A percentile compares a stretch with the other conserved stretches of the same genome.
Conservation (phyloP, 2,888 invertebrate genomes). For the Galeruca laticollis region DNA sequence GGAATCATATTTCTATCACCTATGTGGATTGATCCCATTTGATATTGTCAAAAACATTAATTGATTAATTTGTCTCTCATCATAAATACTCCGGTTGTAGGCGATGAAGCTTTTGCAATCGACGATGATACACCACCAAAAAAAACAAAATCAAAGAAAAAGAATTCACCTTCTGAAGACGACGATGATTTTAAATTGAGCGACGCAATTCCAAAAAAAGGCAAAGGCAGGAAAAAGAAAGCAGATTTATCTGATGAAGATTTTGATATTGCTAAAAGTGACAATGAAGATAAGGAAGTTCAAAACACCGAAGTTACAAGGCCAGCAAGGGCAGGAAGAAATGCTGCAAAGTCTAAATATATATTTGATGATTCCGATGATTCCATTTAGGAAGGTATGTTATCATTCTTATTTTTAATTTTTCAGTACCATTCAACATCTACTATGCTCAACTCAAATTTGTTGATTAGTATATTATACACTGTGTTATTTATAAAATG, state of each 20-base stretch:
- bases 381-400: conserved; percentile 11
- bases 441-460: too few species aligned
- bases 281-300: conserved; percentile 22
- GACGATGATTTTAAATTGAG: conserved; percentile 28
- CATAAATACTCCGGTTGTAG: background rate
- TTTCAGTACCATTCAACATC: too few species aligned
- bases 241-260: conserved; percentile 40
- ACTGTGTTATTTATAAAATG: too few species aligned
- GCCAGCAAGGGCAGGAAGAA: conserved; percentile 54
- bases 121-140: conserved; percentile 26
- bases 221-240: conserved; percentile 39
- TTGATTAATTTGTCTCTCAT: too few species aligned
- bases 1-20: too few species aligned
- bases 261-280: conserved; percentile 29
- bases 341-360: conserved; percentile 59
- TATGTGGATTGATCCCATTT: too few species aligned
- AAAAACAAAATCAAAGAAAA: conserved; percentile 39
- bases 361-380: conserved; percentile 67
- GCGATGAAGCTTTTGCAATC: background rate
- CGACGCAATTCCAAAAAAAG: conserved; percentile 21
- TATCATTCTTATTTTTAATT: background rate
- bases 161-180: conserved; percentile 37
- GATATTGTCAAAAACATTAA: too few species aligned
- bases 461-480: too few species aligned
- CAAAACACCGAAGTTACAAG: conserved; percentile 28